Evolutionary conservation across 2,113 vertebrate genomes (phyloP).

Genomic region (Chaetorhynchus papuensis): DNA sequence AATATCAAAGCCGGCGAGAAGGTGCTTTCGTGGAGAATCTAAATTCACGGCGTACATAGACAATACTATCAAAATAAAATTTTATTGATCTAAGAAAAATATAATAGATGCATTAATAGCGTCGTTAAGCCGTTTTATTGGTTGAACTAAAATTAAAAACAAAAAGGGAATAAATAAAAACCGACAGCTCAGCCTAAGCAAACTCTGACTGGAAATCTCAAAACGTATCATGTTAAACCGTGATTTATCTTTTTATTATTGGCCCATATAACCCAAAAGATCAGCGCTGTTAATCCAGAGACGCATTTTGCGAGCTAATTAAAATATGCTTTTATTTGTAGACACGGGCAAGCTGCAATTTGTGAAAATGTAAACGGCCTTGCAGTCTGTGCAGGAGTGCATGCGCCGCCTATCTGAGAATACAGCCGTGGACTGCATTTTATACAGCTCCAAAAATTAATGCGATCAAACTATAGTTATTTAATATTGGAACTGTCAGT

Average conservation of each 20-base stretch:
- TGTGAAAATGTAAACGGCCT: not conserved
- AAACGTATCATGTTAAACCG: conserved; percentile 5
- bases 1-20: conserved; percentile 4
- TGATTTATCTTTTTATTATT: conserved; percentile 54
- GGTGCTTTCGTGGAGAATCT: not conserved
- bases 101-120: conserved; percentile 60
- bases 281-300: conserved; percentile 49
- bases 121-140: conserved; percentile 56
- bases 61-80: conserved; percentile 53
- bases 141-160: conserved; percentile 50
- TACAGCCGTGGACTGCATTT: not conserved
- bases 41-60: not conserved
- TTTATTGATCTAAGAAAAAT: conserved; percentile 62
- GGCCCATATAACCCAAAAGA: conserved; percentile 49
- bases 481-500: conserved; percentile 49
- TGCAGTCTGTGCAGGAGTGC: not conserved
- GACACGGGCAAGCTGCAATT: conserved; percentile 7
- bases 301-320: conserved; percentile 46
- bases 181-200: conserved; percentile 7
- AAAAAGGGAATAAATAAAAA: conserved; percentile 45
- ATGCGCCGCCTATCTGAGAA: not conserved
- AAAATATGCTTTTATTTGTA: conserved; percentile 59
- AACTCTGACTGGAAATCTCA: conserved; percentile 26
- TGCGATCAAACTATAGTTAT: conserved; percentile 19
- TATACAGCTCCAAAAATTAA: conserved; percentile 30